Base-by-base conservation (phyloP, 1,140 invertebrate species). In the Penaeus vannamei region DNA sequence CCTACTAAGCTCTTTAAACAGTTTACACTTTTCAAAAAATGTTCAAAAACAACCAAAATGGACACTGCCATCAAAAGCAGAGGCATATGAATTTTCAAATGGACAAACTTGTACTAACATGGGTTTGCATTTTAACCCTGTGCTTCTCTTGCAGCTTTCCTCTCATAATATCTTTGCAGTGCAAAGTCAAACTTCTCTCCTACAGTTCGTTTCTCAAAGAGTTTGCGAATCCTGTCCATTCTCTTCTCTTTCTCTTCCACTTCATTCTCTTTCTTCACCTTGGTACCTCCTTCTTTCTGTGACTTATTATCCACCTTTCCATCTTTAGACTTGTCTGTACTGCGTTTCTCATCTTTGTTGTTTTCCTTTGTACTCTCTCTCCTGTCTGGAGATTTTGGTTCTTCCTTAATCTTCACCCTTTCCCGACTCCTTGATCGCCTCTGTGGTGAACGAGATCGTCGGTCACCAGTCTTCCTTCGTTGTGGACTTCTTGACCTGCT, bases 151-250 rank as follows among this genome's bases (percentile, higher is more conserved):
- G 92, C 92, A 85, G 95, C 93, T 93, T 97, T 97, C 90, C 97
- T 94, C 91, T 95, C 94, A 92, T 96, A 96, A 94, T 97, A 98
- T 92, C 96, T 94, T 90, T 96, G 94, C 42, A 96, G 92, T n/a
- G 97, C 97, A 82, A 95, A 95, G 87, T 96, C 95, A 93, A 97
- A 97, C n/a, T 95, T 94, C 80, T 95, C 94, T 2, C 96, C 97
- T 23, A 97, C 95, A 81, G 97, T 98, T 92, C 97, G 94, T 92
- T 98, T 98, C 29, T 90, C 91, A 89, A 92, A 92, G 22, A 91
- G 86, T 66, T 90, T 81, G 19, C 59, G 81, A 22, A 91, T 86
- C 46, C 85, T 69, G 1, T 92, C 88, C 26, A 88, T 81, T 62
- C 87, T 91, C n/a, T 91, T 85, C 61, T 91, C 86, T 72, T 87